phyloP scores from a whole-genome alignment of 2,113 vertebrate genomes.

The Origma solitaria region DNA sequence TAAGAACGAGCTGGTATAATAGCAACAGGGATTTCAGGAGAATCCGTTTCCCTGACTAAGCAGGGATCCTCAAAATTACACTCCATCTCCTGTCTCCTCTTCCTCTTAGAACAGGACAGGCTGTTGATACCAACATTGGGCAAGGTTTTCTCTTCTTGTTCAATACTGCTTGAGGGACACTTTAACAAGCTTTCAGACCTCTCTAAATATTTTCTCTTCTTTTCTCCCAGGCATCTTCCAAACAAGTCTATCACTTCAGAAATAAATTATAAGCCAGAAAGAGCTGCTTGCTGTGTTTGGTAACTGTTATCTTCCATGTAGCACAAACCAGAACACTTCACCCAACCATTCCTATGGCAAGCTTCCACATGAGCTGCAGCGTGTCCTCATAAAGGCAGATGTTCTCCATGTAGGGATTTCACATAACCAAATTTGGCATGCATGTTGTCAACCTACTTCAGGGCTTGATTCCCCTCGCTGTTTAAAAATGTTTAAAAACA shows the following conservation, averaged over 20 bases:
- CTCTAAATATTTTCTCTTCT: background rate
- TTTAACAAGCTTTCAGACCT: background rate
- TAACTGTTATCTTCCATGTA: background rate
- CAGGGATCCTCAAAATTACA: background rate
- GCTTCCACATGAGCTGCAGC: background rate
- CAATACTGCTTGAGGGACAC: background rate
- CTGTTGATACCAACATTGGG: background rate
- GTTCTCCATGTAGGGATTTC: background rate
- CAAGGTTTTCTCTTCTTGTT: background rate
- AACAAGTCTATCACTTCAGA: background rate
- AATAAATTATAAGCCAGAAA: background rate
- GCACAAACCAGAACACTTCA: background rate
- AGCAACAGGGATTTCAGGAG: background rate
- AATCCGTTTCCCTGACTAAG: background rate
- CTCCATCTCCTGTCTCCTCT: background rate
- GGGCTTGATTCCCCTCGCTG: background rate
- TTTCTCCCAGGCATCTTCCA: background rate
- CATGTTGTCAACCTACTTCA: background rate
- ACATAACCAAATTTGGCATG: rapidly evolving
- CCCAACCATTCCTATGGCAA: background rate
- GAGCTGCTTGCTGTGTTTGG: background rate
- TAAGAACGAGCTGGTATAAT: background rate
- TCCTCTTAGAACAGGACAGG: background rate
- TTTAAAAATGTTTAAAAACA: background rate
- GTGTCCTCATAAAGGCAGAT: background rate